Percentiles rank a stretch among this genome's conserved stretches.
Conservation (phyloP, 2,888 invertebrate genomes). For the Prenolepis imparis region DNA sequence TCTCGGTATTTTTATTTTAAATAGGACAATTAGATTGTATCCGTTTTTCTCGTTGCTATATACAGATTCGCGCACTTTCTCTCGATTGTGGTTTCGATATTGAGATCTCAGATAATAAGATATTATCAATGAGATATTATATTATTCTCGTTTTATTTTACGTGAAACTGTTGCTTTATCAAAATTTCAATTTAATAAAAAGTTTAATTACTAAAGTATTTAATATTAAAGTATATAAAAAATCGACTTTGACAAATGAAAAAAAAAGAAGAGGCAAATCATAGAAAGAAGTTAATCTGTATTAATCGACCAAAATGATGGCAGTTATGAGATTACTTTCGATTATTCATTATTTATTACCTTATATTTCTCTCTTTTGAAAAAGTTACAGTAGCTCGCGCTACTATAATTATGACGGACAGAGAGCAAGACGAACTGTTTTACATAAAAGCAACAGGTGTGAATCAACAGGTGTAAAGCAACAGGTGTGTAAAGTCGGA, state of each 20-base stretch:
- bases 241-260: not conserved
- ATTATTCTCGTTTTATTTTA: constrained; percentile 9
- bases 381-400: constrained; percentile 63
- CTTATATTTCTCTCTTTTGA: constrained; percentile 41
- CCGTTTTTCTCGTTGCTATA: not conserved
- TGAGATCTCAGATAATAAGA: not conserved
- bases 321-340: not conserved
- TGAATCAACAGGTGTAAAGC: constrained; percentile 48
- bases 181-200: not conserved
- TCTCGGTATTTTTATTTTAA: not conserved
- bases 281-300: not conserved
- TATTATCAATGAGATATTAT: not conserved
- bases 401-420: constrained; percentile 58
- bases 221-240: not conserved
- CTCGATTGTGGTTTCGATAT: constrained; percentile 7
- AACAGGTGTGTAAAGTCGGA: constrained; percentile 39
- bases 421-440: constrained; percentile 54
- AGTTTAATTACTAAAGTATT: not conserved
- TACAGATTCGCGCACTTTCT: not conserved
- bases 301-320: not conserved
- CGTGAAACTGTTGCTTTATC: not conserved
- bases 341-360: constrained; percentile 16
- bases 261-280: not conserved
- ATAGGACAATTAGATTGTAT: not conserved
- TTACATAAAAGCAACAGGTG: constrained; percentile 68